Conservation (phyloP, 2,888 invertebrate genomes). For the Lasius fuliginosus region DNA sequence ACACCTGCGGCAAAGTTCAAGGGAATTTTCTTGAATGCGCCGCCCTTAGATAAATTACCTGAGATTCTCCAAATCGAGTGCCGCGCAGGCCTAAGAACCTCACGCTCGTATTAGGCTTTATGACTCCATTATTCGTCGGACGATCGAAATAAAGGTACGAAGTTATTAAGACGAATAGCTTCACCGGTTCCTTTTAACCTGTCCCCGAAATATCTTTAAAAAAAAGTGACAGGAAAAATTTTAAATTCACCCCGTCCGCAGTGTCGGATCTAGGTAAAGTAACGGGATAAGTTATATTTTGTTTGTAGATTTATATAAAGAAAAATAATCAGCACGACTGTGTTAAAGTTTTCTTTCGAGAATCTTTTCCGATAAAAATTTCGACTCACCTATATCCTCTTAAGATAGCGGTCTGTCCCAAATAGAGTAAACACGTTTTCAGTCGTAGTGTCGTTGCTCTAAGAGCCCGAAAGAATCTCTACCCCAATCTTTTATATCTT, state of each 20-base stretch:
- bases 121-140: conserved; percentile 58
- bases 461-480: conserved; percentile 63
- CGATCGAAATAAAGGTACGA: conserved; percentile 20
- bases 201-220: background rate
- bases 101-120: conserved; percentile 59
- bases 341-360: background rate
- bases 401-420: conserved; percentile 37
- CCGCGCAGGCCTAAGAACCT: conserved; percentile 46
- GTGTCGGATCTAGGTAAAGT: background rate
- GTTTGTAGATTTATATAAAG: background rate
- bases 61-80: conserved; percentile 58
- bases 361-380: background rate
- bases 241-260: background rate
- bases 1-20: conserved; percentile 25
- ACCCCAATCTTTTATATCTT: conserved; percentile 82
- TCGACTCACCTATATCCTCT: conserved; percentile 7
- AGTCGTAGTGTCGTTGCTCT: conserved; percentile 32
- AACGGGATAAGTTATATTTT: background rate
- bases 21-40: conserved; percentile 27
- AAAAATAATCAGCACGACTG: background rate
- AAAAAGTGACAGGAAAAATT: background rate
- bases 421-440: conserved; percentile 55
- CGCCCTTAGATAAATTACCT: conserved; percentile 72
- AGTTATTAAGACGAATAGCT: conserved; percentile 32
- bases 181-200: background rate